Evolutionary conservation across 2,797 vertebrate species (phyloP).

Genomic region (Anolis apletophallus): DNA sequence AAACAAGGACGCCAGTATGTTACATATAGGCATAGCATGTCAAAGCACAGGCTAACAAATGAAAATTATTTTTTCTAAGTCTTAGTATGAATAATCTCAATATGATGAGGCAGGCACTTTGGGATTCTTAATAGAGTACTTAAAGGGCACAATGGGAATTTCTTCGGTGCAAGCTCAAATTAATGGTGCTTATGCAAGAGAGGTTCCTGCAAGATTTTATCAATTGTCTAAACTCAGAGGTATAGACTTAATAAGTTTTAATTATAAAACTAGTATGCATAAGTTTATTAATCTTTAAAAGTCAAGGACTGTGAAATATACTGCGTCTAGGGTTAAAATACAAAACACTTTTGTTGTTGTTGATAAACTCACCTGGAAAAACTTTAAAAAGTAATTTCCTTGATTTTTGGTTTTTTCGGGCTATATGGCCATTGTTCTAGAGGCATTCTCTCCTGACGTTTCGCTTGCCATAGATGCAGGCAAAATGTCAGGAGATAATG

Average conservation of each 20-base stretch:
- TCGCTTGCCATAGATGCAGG: too few relatives aligned
- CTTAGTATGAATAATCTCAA: conserved; percentile 44
- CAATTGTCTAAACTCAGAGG: conserved; percentile 49
- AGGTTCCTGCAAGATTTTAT: conserved; percentile 26
- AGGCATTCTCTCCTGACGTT: too few relatives aligned
- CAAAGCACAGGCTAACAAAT: conserved; percentile 40
- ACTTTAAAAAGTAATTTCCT: conserved; percentile 41
- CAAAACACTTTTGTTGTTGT: conserved; percentile 31
- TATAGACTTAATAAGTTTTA: conserved; percentile 60
- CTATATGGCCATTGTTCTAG: too few relatives aligned
- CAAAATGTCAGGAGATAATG: too few relatives aligned
- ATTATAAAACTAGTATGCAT: conserved; percentile 61
- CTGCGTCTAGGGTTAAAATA: too few relatives aligned
- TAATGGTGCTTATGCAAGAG: neutral
- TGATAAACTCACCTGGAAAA: conserved; percentile 62
- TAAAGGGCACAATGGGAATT: conserved; percentile 46
- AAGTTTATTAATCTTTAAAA: conserved; percentile 45
- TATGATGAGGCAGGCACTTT: conserved; percentile 73
- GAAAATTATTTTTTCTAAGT: conserved; percentile 56
- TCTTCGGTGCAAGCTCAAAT: conserved; percentile 9
- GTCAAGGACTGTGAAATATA: neutral
- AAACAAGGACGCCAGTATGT: conserved; percentile 32
- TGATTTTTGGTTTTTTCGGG: too few relatives aligned
- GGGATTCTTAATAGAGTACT: conserved; percentile 67
- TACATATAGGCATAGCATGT: conserved; percentile 11